Base-by-base conservation (phyloP, 2,113 vertebrate genomes). In the Vulpes ferrilata region DNA sequence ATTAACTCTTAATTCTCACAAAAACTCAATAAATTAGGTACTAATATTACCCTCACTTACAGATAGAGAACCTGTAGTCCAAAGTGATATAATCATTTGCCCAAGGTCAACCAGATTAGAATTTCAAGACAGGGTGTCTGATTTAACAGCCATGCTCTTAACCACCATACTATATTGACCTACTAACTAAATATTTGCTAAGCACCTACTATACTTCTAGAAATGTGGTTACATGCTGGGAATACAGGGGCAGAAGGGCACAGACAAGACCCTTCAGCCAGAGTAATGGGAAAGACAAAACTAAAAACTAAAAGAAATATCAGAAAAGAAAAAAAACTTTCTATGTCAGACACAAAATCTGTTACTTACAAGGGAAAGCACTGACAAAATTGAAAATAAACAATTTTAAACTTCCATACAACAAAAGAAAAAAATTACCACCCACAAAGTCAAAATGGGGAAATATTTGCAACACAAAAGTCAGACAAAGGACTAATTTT, bases 401-500 rank as follows among this genome's bases (percentile, higher is more conserved):
- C 74, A 80, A 5, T 5, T 65, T 57, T 59, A 86, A 93, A 78
- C 73, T 86, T 93, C 23, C 17, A 6, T 3, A 35, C 3, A 32
- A 65, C 35, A 55, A 69, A 78, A 48, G 22, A 27, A 82, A 82
- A 87, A 78, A 96, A 85, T 20, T 16, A 88, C 55, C 73, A 86
- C 69, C 55, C 86, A 89, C 51, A 84, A 64, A 80, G 60, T 74
- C 73, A 88, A 94, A 95, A 76, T 32, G 55, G 57, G 25, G 11
- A 91, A 82, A 81, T 71, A 88, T 55, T 2, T 80, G 27, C 74
- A 65, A 62, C 22, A 67, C 5, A 0, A 27, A 88, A 53, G 15
- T 78, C 87, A 89, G 57, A 92, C 76, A 93, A 87, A 96, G 55
- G 57, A 76, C 79, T 84, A 69, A 71, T 84, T 87, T 89, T 91